Evolutionary conservation across 2,888 invertebrate genomes (phyloP).

Genomic region (Cheilosia variabilis): DNA sequence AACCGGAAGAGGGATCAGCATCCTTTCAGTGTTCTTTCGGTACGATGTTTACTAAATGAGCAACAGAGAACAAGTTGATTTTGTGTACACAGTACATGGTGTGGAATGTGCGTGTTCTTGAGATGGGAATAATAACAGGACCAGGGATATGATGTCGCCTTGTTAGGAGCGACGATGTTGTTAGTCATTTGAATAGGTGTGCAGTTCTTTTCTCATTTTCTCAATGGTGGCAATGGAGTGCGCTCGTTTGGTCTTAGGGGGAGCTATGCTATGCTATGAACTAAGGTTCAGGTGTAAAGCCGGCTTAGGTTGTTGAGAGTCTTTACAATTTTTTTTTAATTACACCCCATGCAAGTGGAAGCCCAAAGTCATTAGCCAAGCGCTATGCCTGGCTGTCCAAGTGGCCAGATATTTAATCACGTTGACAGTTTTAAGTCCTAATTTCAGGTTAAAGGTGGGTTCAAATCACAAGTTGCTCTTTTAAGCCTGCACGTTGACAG

Average conservation of each 20-base stretch:
- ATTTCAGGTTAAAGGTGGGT: too few relatives aligned
- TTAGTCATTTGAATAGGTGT: slow-evolving; percentile 25
- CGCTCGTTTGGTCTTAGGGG: not conserved
- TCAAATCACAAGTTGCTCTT: too few relatives aligned
- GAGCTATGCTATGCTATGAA: too few relatives aligned
- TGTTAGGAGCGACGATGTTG: slow-evolving; percentile 41
- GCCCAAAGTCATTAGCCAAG: too few relatives aligned
- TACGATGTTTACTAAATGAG: slow-evolving; percentile 55
- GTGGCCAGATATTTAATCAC: too few relatives aligned
- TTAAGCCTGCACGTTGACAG: too few relatives aligned
- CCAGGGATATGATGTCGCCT: slow-evolving; percentile 32
- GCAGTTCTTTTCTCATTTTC: not conserved
- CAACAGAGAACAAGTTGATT: slow-evolving; percentile 39
- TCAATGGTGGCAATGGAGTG: not conserved
- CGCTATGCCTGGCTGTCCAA: too few relatives aligned
- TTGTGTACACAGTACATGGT: not conserved
- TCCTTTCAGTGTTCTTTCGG: slow-evolving; percentile 11
- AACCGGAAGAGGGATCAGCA: slow-evolving; percentile 11
- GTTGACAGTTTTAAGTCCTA: too few relatives aligned
- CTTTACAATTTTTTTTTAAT: too few relatives aligned
- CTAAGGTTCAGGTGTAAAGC: too few relatives aligned
- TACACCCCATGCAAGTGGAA: too few relatives aligned
- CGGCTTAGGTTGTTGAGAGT: too few relatives aligned
- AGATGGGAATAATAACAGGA: slow-evolving; percentile 35
- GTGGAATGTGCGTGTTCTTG: slow-evolving; percentile 23